Percentiles rank a stretch among this genome's conserved stretches.
These are phyloP conservation scores for Aleiodes leptofemur DNA, from an alignment of 2,888 invertebrate genomes.

Conservation along the genomic window DNA sequence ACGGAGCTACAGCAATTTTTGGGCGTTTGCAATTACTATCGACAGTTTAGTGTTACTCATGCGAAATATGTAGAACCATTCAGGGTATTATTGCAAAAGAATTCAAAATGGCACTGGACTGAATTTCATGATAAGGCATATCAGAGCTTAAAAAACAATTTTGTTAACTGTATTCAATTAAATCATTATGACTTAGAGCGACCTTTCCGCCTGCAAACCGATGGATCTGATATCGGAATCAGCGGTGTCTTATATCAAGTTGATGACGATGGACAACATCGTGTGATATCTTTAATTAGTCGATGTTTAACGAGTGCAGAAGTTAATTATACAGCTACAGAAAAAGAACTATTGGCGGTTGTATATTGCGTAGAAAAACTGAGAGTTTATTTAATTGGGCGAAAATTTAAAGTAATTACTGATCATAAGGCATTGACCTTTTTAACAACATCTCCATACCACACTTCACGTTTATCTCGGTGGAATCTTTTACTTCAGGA, in stretches of 20 bases:
- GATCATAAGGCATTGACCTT: slow-evolving; percentile 54
- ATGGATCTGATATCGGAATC: slow-evolving; percentile 43
- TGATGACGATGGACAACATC: slow-evolving; percentile 21
- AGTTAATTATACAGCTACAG: slow-evolving; percentile 54
- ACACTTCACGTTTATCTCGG: slow-evolving; percentile 56
- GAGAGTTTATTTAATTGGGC: slow-evolving; percentile 55
- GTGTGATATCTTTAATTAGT: slow-evolving; percentile 56
- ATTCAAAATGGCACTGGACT: slow-evolving; percentile 51
- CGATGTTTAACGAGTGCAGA: slow-evolving; percentile 53
- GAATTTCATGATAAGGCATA: slow-evolving; percentile 49
- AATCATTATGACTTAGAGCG: slow-evolving; percentile 5
- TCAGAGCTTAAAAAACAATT: background rate
- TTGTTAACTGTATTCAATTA: background rate
- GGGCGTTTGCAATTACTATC: slow-evolving; percentile 54
- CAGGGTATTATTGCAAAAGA: slow-evolving; percentile 46
- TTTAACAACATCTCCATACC: slow-evolving; percentile 58
- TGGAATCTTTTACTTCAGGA: slow-evolving; percentile 61
- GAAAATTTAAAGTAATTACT: slow-evolving; percentile 55
- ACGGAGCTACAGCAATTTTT: slow-evolving; percentile 59
- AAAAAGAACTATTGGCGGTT: slow-evolving; percentile 59
- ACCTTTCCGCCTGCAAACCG: slow-evolving; percentile 26
- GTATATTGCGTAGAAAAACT: slow-evolving; percentile 37
- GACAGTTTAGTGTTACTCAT: slow-evolving; percentile 49
- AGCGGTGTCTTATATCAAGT: slow-evolving; percentile 49
- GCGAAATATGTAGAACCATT: slow-evolving; percentile 47